Conservation (phyloP, 1,140 invertebrate species). For the Tribolium castaneum region DNA sequence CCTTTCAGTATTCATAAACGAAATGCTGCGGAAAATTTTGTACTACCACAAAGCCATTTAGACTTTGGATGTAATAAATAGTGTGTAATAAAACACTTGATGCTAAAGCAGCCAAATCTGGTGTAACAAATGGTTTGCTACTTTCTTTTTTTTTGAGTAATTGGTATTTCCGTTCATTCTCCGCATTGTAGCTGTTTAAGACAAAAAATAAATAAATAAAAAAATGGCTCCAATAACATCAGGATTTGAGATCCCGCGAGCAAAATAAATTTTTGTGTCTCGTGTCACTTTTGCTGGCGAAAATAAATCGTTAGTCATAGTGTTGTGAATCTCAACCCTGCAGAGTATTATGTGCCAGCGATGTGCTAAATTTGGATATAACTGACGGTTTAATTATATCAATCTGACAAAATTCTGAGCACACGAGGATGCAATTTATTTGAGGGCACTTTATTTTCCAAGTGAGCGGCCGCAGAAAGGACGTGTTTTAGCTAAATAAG, state of each 20-base stretch:
- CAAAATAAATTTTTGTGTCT: slow-evolving; percentile 1
- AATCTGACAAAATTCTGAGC: not conserved
- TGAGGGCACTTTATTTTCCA: not conserved
- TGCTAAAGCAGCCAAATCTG: not conserved
- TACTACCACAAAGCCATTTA: not conserved
- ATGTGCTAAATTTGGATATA: slow-evolving; percentile 15
- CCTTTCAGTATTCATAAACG: not conserved
- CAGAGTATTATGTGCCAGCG: not conserved
- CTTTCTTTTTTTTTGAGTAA: not conserved
- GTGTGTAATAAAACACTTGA: not conserved
- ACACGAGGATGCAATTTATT: not conserved
- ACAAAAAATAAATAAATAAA: not conserved
- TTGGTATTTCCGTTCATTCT: too few species aligned
- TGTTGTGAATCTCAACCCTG: not conserved
- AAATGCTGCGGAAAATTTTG: not conserved
- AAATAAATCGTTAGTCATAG: slow-evolving; percentile 22
- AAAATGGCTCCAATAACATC: not conserved
- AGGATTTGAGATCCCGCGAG: not conserved
- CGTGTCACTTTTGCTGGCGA: not conserved
- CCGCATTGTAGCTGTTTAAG: too few species aligned
- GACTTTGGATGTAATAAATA: not conserved
- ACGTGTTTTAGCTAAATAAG: not conserved
- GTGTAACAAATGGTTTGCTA: not conserved
- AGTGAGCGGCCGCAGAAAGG: not conserved
- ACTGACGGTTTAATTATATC: not conserved